phyloP scores from a whole-genome alignment of 2,113 vertebrate species.

The Paratilapia polleni region DNA sequence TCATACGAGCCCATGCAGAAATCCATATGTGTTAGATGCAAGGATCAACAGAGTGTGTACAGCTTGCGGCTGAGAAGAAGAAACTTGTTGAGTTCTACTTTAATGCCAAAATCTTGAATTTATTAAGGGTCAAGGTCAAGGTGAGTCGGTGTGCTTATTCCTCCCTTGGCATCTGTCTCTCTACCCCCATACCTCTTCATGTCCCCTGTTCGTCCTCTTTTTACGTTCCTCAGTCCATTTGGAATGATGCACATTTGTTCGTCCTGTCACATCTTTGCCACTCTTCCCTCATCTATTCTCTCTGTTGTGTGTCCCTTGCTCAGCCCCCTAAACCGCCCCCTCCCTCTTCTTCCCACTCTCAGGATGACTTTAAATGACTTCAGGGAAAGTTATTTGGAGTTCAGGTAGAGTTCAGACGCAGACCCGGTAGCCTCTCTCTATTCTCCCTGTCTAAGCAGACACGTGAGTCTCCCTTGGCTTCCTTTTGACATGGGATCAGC shows the following conservation, averaged over 20 bases:
- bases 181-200: not conserved
- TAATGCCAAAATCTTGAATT: constrained; percentile 33
- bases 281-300: constrained; percentile 48
- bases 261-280: constrained; percentile 39
- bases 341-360: constrained; percentile 7
- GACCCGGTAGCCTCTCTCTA: constrained; percentile 49
- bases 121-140: constrained; percentile 9
- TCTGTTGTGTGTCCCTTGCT: constrained; percentile 36
- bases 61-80: not conserved
- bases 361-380: constrained; percentile 58
- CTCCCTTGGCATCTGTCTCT: not conserved
- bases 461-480: constrained; percentile 58
- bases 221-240: not conserved
- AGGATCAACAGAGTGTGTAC: not conserved
- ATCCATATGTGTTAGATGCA: constrained; percentile 22
- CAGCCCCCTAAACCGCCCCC: not conserved
- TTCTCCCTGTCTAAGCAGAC: constrained; percentile 46
- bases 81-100: constrained; percentile 44
- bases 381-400: constrained; percentile 74
- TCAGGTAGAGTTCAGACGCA: constrained; percentile 71
- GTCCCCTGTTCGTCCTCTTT: constrained; percentile 21
- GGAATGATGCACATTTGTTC: constrained; percentile 44
- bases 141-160: not conserved
- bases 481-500: constrained; percentile 67
- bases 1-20: constrained; percentile 13